Conservation (phyloP, 2,113 vertebrate species). For the Scytalopus superciliaris region DNA sequence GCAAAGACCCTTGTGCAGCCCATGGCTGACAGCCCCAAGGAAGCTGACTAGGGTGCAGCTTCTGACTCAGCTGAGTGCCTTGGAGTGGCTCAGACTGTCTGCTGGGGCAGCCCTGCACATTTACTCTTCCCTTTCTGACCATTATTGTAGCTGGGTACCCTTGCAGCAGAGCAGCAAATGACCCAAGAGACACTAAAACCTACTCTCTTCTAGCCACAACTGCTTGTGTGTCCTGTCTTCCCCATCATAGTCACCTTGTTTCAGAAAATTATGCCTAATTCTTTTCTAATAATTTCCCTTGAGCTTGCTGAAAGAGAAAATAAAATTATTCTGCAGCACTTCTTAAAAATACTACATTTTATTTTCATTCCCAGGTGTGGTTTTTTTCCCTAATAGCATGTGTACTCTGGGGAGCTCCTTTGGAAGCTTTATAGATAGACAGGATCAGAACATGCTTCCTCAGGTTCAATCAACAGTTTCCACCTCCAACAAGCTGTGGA, state of each 20-base stretch:
- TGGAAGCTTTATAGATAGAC: neutral
- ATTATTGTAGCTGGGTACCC: neutral
- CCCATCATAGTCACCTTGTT: neutral
- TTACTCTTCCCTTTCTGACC: neutral
- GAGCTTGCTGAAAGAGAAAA: neutral
- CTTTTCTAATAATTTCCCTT: neutral
- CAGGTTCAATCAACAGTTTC: neutral
- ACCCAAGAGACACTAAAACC: neutral
- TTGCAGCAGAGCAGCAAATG: neutral
- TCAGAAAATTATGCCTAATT: neutral
- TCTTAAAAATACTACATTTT: neutral
- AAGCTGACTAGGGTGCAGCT: neutral
- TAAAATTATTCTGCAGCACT: neutral
- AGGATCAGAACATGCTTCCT: neutral
- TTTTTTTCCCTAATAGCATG: neutral
- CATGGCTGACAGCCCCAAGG: neutral
- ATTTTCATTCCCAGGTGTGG: neutral
- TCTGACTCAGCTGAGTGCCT: neutral
- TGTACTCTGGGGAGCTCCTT: neutral
- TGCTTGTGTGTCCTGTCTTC: neutral
- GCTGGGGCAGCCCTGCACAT: neutral
- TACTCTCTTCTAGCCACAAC: neutral
- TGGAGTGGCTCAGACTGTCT: neutral
- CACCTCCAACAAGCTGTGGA: neutral
- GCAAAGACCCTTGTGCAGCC: neutral